Conservation (phyloP, 2,113 vertebrate genomes). For the Malurus elegans region DNA sequence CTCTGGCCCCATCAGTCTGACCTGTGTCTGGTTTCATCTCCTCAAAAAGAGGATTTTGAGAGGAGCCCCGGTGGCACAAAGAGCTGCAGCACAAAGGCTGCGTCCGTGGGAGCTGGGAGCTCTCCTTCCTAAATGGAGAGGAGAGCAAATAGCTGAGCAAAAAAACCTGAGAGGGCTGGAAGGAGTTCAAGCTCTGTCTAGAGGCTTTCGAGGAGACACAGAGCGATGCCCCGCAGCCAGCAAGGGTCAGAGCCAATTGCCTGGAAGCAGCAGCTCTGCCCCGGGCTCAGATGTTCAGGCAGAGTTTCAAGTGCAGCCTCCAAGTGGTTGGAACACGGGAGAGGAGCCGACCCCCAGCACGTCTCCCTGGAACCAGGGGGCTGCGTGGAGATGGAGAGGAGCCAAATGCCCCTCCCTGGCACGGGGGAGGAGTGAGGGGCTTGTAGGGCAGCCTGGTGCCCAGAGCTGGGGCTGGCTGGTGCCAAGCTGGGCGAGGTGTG, state of each 20-base stretch:
- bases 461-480: not conserved
- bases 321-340: not conserved
- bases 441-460: not conserved
- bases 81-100: not conserved
- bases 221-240: not conserved
- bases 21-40: not conserved
- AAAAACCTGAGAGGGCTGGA: not conserved
- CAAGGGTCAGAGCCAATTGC: not conserved
- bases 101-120: not conserved
- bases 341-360: not conserved
- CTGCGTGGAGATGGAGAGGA: not conserved
- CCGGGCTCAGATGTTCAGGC: not conserved
- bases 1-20: not conserved
- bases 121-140: not conserved
- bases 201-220: not conserved
- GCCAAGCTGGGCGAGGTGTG: rapidly evolving
- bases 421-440: not conserved
- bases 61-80: not conserved
- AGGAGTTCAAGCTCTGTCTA: not conserved
- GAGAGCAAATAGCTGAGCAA: not conserved
- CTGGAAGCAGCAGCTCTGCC: not conserved
- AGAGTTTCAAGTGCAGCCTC: not conserved
- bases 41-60: not conserved
- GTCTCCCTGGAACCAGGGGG: not conserved
- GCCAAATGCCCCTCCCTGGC: not conserved